Percentiles rank a stretch among this genome's conserved stretches.
Evolutionary conservation across 2,113 vertebrate genomes (phyloP).

Genomic region (Anseranas semipalmata): DNA sequence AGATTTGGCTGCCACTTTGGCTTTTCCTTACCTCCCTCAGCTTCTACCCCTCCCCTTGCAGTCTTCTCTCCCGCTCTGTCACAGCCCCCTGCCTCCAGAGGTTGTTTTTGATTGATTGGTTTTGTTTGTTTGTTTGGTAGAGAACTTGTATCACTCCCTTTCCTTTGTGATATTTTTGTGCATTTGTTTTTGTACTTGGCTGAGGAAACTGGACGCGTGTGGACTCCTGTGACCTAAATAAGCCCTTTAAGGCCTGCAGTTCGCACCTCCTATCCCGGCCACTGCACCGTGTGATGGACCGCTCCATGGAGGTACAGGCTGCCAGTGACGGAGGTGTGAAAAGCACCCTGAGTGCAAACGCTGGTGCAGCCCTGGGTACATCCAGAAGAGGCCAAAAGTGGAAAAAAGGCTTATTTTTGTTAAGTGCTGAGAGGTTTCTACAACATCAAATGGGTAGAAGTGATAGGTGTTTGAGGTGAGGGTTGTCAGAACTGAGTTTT

Average conservation of each 20-base stretch:
- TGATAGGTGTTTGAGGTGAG: accelerated
- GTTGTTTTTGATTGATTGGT: too few species aligned
- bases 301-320: neutral
- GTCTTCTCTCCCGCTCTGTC: neutral
- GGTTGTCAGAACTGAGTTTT: neutral
- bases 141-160: neutral
- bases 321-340: neutral
- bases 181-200: neutral
- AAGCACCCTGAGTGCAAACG: neutral
- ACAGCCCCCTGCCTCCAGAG: neutral
- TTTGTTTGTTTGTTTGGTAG: neutral
- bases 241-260: neutral
- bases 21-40: neutral
- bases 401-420: neutral
- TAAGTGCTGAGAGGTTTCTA: neutral
- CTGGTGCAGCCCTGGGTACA: neutral
- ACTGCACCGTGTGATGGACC: neutral
- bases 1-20: neutral
- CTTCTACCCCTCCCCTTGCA: neutral
- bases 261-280: too few species aligned
- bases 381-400: neutral
- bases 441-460: accelerated
- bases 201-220: neutral
- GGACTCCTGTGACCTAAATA: neutral
- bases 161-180: neutral